Base-by-base conservation (phyloP, 1,140 invertebrate species). In the Bombus turneri region DNA sequence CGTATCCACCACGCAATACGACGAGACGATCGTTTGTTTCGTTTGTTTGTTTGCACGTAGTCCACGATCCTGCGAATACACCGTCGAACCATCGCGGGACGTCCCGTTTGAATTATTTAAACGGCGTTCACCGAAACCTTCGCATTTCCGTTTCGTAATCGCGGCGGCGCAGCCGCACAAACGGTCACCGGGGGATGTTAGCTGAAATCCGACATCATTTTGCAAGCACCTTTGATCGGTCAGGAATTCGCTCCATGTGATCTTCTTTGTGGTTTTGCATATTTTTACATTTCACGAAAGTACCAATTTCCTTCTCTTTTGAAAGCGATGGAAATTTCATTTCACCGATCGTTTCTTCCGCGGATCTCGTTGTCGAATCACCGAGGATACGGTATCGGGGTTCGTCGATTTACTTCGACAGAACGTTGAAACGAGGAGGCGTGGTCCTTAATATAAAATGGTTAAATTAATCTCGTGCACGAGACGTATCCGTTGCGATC, bases 71-170 rank as follows among this genome's bases (percentile, higher is more conserved):
- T 69, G 71, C n/a, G 41, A 41, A 68, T 53, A 77, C 53, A 41
- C 28, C 4, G 47, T 69, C 22, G 0, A 4, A 18, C 59, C 6
- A 87, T 87, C 82, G 81, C 82, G 82, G 72, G 74, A 75, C 34
- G 76, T 34, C 15, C 18, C 78, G 64, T 80, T 86, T 91, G 89
- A 91, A 91, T 91, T 91, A 91, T 91, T 91, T 87, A 90, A 91
- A 39, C 84, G 41, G 62, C 85, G 88, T 90, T 41, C 74, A 41
- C 15, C 87, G 76, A 88, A 81, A 57, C 87, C 69, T 82, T 68
- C 64, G 85, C 75, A 64, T 82, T 81, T 89, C 81, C 57, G 57
- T 89, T 89, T 82, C 57, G 81, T 64, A 90, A 90, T 80, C 77
- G 34, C 22, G 43, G 39, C 31, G 6, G 1, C 59, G 66, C 37